These are phyloP conservation scores for Scaptodrosophila lebanonensis DNA, from an alignment of 1,140 invertebrate genomes.

Conservation along the genomic window DNA sequence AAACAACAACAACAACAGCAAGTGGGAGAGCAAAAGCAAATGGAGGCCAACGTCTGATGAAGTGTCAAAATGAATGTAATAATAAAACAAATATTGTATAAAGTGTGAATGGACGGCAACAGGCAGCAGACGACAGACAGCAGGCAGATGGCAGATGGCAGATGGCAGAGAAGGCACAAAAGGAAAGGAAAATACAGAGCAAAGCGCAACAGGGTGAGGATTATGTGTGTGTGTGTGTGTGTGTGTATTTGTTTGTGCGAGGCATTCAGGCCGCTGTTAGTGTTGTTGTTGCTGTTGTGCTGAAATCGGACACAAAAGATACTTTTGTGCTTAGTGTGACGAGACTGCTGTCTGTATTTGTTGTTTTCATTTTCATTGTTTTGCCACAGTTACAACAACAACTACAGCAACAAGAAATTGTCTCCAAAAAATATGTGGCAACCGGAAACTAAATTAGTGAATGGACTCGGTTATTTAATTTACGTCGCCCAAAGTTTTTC, in stretches of 20 bases:
- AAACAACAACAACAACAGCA: constrained; percentile 11
- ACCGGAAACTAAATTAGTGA: constrained; percentile 27
- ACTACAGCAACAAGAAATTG: constrained; percentile 6
- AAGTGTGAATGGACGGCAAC: neutral
- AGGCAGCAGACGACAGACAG: neutral
- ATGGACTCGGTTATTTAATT: constrained; percentile 12
- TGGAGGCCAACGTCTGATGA: constrained; percentile 69
- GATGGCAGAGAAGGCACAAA: too few species aligned
- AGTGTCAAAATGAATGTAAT: constrained; percentile 74
- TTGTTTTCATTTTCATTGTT: constrained; percentile 18
- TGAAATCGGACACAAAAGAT: constrained; percentile 42
- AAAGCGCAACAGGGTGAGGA: too few species aligned
- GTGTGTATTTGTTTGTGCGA: too few species aligned
- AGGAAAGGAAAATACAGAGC: too few species aligned
- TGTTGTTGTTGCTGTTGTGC: constrained; percentile 12
- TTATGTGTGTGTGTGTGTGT: too few species aligned
- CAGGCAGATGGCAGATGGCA: neutral
- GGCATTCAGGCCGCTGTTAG: too few species aligned
- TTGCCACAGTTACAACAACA: constrained; percentile 2
- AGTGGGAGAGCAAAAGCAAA: constrained; percentile 30
- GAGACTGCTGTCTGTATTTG: constrained; percentile 50
- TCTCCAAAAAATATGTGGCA: too few species aligned
- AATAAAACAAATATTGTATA: constrained; percentile 62
- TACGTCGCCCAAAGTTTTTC: too few species aligned
- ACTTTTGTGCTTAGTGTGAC: constrained; percentile 33